A percentile compares a stretch with the other conserved stretches of the same genome.
phyloP scores from a whole-genome alignment of 2,888 invertebrate species.

The Hedya salicella region DNA sequence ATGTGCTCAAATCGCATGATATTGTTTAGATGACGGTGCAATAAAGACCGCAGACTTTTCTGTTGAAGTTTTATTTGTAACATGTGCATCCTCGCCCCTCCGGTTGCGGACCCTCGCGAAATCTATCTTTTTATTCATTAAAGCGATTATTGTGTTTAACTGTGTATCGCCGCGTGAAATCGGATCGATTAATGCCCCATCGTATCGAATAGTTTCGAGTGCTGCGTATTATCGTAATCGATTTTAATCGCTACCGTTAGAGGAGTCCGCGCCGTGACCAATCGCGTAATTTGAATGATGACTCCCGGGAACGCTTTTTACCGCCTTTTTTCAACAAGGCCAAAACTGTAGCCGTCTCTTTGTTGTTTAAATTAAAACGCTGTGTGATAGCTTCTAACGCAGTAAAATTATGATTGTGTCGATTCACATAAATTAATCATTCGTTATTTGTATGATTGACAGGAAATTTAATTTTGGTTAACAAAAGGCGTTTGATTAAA shows the following conservation, averaged over 20 bases:
- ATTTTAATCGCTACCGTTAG: constrained; percentile 60
- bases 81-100: constrained; percentile 55
- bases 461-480: constrained; percentile 44
- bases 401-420: constrained; percentile 43
- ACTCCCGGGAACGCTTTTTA: constrained; percentile 62
- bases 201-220: constrained; percentile 63
- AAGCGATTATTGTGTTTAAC: constrained; percentile 68
- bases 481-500: constrained; percentile 44
- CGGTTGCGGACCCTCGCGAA: constrained; percentile 55
- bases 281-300: constrained; percentile 67
- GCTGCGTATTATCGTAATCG: constrained; percentile 61
- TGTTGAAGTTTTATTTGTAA: constrained; percentile 44
- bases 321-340: constrained; percentile 52
- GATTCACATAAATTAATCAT: constrained; percentile 45
- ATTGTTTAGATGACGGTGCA: constrained; percentile 38
- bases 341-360: constrained; percentile 43
- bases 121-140: constrained; percentile 75
- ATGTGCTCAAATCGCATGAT: constrained; percentile 34
- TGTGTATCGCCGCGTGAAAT: constrained; percentile 72
- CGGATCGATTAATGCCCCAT: constrained; percentile 71
- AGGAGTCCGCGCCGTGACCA: constrained; percentile 62
- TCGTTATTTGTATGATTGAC: constrained; percentile 45
- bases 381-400: constrained; percentile 43
- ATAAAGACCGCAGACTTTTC: constrained; percentile 32
- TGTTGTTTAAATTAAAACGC: constrained; percentile 45